These are phyloP conservation scores for Phymastichus coffea DNA, from an alignment of 1,140 invertebrate genomes.

Conservation along the genomic window DNA sequence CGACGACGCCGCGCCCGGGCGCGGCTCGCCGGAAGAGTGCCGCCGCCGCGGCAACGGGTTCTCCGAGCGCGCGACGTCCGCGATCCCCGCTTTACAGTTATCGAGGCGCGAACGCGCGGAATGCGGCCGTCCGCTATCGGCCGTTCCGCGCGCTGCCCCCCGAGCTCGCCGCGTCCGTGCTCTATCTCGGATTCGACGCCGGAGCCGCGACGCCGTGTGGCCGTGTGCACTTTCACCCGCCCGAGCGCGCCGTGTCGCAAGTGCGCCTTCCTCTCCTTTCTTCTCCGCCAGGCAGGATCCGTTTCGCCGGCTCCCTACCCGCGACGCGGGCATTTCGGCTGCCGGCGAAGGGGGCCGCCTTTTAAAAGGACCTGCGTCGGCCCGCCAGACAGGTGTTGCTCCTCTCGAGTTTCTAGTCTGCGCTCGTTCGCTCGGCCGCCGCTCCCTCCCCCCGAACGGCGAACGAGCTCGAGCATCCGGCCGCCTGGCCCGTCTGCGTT, in stretches of 20 bases:
- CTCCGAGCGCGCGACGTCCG: too few species aligned
- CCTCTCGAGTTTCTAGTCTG: background rate
- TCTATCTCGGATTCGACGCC: too few species aligned
- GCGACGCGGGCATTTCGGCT: too few species aligned
- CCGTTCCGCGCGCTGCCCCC: too few species aligned
- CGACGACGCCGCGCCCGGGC: too few species aligned
- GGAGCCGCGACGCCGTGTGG: constrained; percentile 28
- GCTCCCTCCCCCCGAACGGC: background rate
- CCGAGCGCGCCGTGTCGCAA: constrained; percentile 25
- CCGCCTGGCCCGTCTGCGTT: background rate
- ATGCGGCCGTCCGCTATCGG: too few species aligned
- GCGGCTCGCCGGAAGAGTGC: too few species aligned
- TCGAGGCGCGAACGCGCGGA: too few species aligned
- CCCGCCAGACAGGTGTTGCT: background rate
- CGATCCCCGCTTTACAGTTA: too few species aligned
- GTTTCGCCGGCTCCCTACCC: background rate
- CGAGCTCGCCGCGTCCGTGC: too few species aligned
- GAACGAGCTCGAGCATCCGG: background rate
- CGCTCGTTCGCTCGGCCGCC: background rate
- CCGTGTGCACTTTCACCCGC: constrained; percentile 34
- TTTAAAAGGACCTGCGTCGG: background rate
- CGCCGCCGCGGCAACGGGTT: too few species aligned
- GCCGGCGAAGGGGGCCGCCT: too few species aligned
- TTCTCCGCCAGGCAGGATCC: background rate
- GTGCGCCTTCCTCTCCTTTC: constrained; percentile 11